Evolutionary conservation across 2,113 vertebrate genomes (phyloP).

Genomic region (Raja brachyura): DNA sequence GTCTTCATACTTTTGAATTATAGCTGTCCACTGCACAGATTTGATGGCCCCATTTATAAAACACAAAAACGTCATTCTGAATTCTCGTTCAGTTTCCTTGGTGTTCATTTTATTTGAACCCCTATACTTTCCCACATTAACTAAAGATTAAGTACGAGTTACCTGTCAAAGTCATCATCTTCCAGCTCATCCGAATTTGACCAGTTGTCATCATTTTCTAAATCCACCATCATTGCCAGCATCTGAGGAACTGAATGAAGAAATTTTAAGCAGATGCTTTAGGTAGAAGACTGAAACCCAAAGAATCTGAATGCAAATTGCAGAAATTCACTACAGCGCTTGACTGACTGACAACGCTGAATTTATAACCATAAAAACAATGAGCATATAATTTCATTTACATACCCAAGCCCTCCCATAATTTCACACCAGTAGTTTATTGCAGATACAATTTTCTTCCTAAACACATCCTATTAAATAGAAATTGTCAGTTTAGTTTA

Average conservation of each 20-base stretch:
- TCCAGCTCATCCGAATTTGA: conserved; percentile 89
- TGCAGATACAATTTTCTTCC: neutral
- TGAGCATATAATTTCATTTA: neutral
- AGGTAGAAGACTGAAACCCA: neutral
- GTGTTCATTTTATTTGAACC: neutral
- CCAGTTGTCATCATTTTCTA: conserved; percentile 97
- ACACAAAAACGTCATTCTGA: neutral
- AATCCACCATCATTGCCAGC: conserved; percentile 97
- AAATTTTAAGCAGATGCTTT: conserved; percentile 9
- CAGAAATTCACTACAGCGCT: neutral
- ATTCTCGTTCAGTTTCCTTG: neutral
- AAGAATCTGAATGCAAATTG: neutral
- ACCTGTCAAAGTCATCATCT: conserved; percentile 97
- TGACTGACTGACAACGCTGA: neutral
- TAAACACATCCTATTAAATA: neutral
- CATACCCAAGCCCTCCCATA: neutral
- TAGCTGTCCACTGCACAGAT: neutral
- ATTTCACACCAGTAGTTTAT: neutral
- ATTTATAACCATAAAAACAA: neutral
- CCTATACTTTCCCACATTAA: neutral
- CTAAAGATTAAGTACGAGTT: conserved; percentile 35
- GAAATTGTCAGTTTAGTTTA: neutral
- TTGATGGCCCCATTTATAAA: neutral
- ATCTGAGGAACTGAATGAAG: conserved; percentile 81
- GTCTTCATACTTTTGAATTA: neutral